These are phyloP conservation scores for Epinotia bilunana DNA, from an alignment of 2,888 invertebrate genomes.

Conservation along the genomic window DNA sequence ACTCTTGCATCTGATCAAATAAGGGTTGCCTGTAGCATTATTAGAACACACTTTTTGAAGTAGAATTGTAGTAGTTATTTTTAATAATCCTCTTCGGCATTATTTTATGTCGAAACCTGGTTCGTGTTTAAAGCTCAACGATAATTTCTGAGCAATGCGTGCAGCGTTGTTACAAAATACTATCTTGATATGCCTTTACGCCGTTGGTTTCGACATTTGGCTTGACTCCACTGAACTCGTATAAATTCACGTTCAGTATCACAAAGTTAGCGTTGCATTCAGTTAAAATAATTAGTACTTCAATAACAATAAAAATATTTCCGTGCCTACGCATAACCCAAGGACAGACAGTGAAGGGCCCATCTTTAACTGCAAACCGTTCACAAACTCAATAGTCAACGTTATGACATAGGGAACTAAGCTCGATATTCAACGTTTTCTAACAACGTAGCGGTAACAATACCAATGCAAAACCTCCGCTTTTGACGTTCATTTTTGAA, in stretches of 20 bases:
- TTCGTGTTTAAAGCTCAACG: conserved; percentile 7
- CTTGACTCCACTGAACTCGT: conserved; percentile 6
- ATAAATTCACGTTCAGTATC: conserved; percentile 5
- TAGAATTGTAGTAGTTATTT: not conserved
- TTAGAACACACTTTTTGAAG: not conserved
- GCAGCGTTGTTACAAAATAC: conserved; percentile 25
- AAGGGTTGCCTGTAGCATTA: not conserved
- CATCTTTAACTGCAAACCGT: conserved; percentile 41
- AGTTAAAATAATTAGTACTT: conserved; percentile 28
- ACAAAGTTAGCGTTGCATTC: not conserved
- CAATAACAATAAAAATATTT: conserved; percentile 40
- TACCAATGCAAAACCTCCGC: conserved; percentile 19
- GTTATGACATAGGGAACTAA: conserved; percentile 12
- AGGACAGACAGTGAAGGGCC: conserved; percentile 52
- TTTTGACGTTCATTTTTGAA: not conserved
- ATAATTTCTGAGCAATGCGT: conserved; percentile 29
- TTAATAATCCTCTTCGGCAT: not conserved
- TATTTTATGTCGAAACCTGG: conserved; percentile 11
- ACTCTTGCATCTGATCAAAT: too few relatives aligned
- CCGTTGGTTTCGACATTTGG: conserved; percentile 25
- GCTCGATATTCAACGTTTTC: conserved; percentile 14
- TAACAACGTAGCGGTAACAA: not conserved
- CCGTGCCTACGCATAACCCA: conserved; percentile 45
- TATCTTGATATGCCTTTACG: conserved; percentile 31
- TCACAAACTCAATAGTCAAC: conserved; percentile 7